Conservation (phyloP, 2,113 vertebrate species). For the Copsychus sechellarum region DNA sequence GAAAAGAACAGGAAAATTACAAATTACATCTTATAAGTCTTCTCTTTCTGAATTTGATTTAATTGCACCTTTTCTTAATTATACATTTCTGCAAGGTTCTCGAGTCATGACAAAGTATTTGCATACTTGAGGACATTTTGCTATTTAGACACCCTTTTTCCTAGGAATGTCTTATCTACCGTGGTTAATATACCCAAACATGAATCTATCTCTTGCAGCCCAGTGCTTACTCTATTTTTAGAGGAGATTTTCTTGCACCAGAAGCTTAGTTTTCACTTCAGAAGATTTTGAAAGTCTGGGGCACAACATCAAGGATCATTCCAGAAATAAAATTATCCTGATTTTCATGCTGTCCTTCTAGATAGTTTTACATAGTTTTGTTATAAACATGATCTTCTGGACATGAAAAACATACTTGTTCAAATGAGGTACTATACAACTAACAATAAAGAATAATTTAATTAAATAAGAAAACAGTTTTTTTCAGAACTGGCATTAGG, state of each 20-base stretch:
- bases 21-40: background rate
- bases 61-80: background rate
- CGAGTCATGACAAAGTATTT: background rate
- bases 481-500: background rate
- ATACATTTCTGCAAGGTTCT: background rate
- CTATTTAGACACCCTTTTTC: background rate
- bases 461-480: background rate
- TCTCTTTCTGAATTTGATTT: background rate
- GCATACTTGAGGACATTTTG: background rate
- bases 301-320: background rate
- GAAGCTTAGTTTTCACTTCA: background rate
- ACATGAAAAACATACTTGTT: background rate
- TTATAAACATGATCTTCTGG: background rate
- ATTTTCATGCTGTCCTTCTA: background rate
- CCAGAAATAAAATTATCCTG: background rate
- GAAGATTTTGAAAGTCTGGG: background rate
- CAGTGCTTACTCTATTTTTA: background rate
- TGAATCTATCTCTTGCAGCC: background rate
- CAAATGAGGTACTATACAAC: background rate
- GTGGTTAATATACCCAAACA: background rate
- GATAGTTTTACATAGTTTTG: background rate
- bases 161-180: background rate
- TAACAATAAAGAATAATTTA: background rate
- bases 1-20: conserved; percentile 33
- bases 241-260: background rate